Evolutionary conservation across 1,140 invertebrate species (phyloP).

Genomic region (Magallana ariakensis): DNA sequence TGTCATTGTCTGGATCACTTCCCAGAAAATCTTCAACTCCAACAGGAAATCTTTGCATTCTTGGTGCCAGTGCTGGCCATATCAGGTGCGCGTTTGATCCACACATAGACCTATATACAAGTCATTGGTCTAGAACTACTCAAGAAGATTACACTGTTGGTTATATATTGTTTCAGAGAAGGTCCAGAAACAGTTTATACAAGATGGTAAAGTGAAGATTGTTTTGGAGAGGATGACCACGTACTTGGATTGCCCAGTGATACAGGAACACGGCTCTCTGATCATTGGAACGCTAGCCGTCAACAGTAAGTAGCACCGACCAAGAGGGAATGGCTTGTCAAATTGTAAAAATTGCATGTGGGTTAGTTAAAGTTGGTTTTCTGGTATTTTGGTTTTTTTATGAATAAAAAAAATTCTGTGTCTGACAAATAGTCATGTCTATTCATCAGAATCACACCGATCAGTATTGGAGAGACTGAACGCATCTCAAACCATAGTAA

Average conservation of each 20-base stretch:
- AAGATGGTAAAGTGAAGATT: conserved; percentile 41
- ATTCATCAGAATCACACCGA: conserved; percentile 59
- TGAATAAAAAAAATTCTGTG: neutral
- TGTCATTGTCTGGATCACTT: neutral
- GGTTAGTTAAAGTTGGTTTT: no score
- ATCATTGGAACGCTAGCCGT: conserved; percentile 68
- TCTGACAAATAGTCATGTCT: neutral
- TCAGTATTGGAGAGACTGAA: conserved; percentile 58
- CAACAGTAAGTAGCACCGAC: conserved; percentile 52
- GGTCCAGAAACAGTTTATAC: conserved; percentile 45
- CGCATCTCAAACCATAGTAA: conserved; percentile 60
- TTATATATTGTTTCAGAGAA: conserved; percentile 28
- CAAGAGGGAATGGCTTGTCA: neutral
- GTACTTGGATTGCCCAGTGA: conserved; percentile 55
- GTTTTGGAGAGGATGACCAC: conserved; percentile 59
- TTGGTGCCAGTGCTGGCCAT: neutral
- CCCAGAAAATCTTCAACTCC: conserved; percentile 10
- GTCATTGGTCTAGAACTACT: neutral
- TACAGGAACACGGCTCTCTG: conserved; percentile 67
- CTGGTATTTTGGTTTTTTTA: neutral
- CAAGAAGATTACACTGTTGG: neutral
- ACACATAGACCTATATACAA: neutral
- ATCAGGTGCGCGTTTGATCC: neutral
- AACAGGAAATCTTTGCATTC: neutral
- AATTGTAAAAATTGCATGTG: no score